Percentiles rank a stretch among this genome's conserved stretches.
These are phyloP conservation scores for Pyrgilauda ruficollis DNA, from an alignment of 2,113 vertebrate species.

Conservation along the genomic window DNA sequence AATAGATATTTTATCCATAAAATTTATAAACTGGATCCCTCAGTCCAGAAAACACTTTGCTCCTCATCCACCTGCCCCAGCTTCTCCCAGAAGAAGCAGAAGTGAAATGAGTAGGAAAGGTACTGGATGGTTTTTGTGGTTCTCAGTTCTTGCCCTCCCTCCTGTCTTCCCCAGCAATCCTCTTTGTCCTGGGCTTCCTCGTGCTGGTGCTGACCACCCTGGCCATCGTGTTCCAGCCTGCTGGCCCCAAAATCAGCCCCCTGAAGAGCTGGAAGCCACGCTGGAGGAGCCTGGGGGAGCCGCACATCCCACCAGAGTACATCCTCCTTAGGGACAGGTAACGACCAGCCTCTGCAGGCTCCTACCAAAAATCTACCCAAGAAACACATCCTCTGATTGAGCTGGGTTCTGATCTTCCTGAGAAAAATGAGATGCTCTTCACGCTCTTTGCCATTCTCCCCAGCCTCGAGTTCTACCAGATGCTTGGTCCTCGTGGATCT, in stretches of 20 bases:
- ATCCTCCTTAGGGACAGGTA: slow-evolving; percentile 76
- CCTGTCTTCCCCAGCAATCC: slow-evolving; percentile 54
- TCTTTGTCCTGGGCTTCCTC: slow-evolving; percentile 76
- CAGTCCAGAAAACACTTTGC: not conserved
- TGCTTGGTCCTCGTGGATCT: slow-evolving; percentile 48
- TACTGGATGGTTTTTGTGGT: not conserved
- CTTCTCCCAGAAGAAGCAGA: not conserved
- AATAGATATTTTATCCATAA: too few relatives aligned
- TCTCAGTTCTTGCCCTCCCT: not conserved
- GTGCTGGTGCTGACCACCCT: slow-evolving; percentile 74
- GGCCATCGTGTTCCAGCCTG: slow-evolving; percentile 78
- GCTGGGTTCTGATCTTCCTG: not conserved
- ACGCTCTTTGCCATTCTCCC: not conserved
- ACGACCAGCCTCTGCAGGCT: fast-evolving
- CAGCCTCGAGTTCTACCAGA: slow-evolving; percentile 61
- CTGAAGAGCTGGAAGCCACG: slow-evolving; percentile 76
- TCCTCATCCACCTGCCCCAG: not conserved
- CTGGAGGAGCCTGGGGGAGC: slow-evolving; percentile 87
- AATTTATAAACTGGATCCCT: not conserved
- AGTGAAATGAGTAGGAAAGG: not conserved
- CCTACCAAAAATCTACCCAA: not conserved
- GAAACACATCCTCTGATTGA: not conserved
- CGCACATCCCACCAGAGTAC: slow-evolving; percentile 72
- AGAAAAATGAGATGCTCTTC: not conserved
- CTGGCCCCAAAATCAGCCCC: slow-evolving; percentile 57